Percentiles rank a stretch among this genome's conserved stretches.
Conservation (phyloP, 2,113 vertebrate genomes). For the Polyodon spathula region DNA sequence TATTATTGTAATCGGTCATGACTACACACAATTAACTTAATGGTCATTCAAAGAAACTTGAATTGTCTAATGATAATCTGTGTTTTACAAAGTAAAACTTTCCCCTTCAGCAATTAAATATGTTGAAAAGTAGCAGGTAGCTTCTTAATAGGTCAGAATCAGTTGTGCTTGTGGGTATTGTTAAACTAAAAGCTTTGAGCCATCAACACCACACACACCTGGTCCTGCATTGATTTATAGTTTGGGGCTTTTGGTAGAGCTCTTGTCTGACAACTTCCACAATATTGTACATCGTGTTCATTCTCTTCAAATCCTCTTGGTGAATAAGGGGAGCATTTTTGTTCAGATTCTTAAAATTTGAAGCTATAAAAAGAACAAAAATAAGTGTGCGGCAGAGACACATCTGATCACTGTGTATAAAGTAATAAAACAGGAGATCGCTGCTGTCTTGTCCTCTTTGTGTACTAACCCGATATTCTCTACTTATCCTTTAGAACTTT, state of each 20-base stretch:
- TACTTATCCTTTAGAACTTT: too few relatives aligned
- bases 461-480: too few relatives aligned
- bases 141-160: conserved; percentile 1
- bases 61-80: neutral
- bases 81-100: conserved; percentile 1
- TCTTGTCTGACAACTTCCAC: conserved; percentile 8
- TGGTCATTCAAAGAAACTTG: neutral
- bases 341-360: too few relatives aligned
- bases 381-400: too few relatives aligned
- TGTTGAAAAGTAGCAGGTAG: conserved; percentile 1
- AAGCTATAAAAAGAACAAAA: too few relatives aligned
- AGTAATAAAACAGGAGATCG: too few relatives aligned
- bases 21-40: conserved; percentile 1
- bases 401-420: too few relatives aligned
- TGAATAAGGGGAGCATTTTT: too few relatives aligned
- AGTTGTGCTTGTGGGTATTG: neutral
- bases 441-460: too few relatives aligned
- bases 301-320: too few relatives aligned
- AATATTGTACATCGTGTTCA: conserved; percentile 2
- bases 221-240: conserved; percentile 10
- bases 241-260: conserved; percentile 4
- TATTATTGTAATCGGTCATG: too few relatives aligned
- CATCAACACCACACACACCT: neutral
- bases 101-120: conserved; percentile 4
- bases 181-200: conserved; percentile 5